phyloP scores from a whole-genome alignment of 2,888 invertebrate genomes.

The Cephus runcator region DNA sequence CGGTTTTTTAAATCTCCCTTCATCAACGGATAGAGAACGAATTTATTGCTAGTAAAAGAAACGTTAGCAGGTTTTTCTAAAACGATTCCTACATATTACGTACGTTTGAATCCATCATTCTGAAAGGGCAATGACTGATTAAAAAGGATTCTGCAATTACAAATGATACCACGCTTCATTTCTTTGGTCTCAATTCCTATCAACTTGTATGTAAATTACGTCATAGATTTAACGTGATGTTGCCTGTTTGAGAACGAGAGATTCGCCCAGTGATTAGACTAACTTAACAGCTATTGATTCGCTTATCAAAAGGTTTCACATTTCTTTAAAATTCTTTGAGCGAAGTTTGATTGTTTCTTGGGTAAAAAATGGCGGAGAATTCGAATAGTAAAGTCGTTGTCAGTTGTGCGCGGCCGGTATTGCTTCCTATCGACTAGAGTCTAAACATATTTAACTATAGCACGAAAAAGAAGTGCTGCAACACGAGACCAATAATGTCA shows the following conservation, averaged over 20 bases:
- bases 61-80: conserved; percentile 22
- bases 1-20: background rate
- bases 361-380: conserved; percentile 52
- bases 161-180: background rate
- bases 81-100: conserved; percentile 23
- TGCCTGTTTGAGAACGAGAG: conserved; percentile 11
- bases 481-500: conserved; percentile 11
- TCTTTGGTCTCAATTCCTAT: background rate
- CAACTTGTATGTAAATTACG: background rate
- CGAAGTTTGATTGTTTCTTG: conserved; percentile 57
- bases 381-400: conserved; percentile 53
- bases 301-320: conserved; percentile 46
- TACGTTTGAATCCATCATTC: conserved; percentile 3
- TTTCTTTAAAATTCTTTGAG: conserved; percentile 36
- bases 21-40: conserved; percentile 24
- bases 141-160: background rate
- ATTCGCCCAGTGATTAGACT: conserved; percentile 35
- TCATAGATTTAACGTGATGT: background rate
- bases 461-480: conserved; percentile 40
- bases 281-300: conserved; percentile 47
- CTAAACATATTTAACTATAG: conserved; percentile 31
- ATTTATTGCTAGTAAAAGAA: conserved; percentile 39
- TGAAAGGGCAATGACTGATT: background rate
- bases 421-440: conserved; percentile 44
- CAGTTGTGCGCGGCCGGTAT: conserved; percentile 57